Evolutionary conservation across 2,113 vertebrate genomes (phyloP), one percentile per base, ranked within the genome.

Genomic region (Oncorhynchus nerka): DNA sequence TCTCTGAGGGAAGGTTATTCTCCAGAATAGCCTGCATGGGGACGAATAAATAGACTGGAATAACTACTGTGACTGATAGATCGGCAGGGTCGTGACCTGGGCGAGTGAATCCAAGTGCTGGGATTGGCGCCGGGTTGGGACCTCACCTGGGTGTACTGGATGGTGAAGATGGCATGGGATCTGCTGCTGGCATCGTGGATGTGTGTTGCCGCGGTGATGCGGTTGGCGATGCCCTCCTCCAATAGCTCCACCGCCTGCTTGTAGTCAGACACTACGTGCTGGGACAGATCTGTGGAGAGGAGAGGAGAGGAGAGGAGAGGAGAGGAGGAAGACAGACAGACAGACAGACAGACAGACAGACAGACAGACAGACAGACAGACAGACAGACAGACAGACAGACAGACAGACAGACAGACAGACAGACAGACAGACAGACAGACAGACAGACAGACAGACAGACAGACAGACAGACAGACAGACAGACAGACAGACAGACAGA

Each of bases 81-180:
- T 55, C 5, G 16, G 51, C 1, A 19, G 51, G 51, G 3, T 55
- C 16, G 51, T 55, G 51, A 71, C 22, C 39, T 62, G 59, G 59
- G 59, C 9, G 2, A 62, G 59, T 8, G 7, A 24, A 22, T 22
- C 20, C 9, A 11, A 62, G 39, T 19, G 12, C 16, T 5, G 12
- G 15, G 16, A 99, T 55, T 11, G 39, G 39, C 9, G 9, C 39
- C 9, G 26, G 68, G 34, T 55, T 32, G 87, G 68, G 85, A 99
- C n/a, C 15, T 55, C 51, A 55, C 98, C 96, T 99, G 96, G 20
- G 96, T 96, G 86, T 97, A 99, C 85, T 97, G 94, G 88, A 99
- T 96, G 68, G 95, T 97, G 90, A 99, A 99, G 92, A 99, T 98
- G 88, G 96, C 97, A 70, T 99, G 98, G 55, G 98, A 99, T 84